phyloP scores from a whole-genome alignment of 2,888 invertebrate genomes.

The Pardosa pseudoannulata region DNA sequence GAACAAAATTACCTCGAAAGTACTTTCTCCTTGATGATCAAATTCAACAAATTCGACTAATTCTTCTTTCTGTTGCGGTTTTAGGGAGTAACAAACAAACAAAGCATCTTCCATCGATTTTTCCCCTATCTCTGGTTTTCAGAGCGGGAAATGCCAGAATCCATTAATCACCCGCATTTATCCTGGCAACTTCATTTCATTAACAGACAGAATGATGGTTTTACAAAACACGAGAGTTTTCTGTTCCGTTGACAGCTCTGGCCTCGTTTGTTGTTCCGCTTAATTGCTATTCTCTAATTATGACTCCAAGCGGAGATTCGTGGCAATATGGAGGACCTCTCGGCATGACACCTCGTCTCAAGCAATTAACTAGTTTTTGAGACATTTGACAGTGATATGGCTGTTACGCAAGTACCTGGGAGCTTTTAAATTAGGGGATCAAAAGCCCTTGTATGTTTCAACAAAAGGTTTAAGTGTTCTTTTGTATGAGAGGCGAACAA shows the following conservation, averaged over 20 bases:
- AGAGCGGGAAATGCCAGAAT: neutral
- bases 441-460: neutral
- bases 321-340: constrained; percentile 1
- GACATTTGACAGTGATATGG: constrained; percentile 19
- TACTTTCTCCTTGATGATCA: constrained; percentile 1
- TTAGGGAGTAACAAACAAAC: neutral
- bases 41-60: neutral
- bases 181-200: constrained; percentile 52
- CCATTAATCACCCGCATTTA: constrained; percentile 46
- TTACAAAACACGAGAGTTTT: constrained; percentile 24
- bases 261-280: constrained; percentile 2
- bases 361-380: constrained; percentile 41
- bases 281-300: constrained; percentile 36
- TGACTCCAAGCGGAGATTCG: neutral
- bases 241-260: constrained; percentile 38
- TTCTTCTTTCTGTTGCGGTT: neutral
- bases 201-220: constrained; percentile 29
- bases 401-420: neutral
- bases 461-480: too few relatives aligned
- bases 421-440: constrained; percentile 3
- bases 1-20: neutral
- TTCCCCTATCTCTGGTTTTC: neutral
- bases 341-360: constrained; percentile 15
- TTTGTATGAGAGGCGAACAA: too few relatives aligned
- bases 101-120: neutral